Evolutionary conservation across 2,888 invertebrate genomes (phyloP).

Genomic region (Ptychoptera contaminata): DNA sequence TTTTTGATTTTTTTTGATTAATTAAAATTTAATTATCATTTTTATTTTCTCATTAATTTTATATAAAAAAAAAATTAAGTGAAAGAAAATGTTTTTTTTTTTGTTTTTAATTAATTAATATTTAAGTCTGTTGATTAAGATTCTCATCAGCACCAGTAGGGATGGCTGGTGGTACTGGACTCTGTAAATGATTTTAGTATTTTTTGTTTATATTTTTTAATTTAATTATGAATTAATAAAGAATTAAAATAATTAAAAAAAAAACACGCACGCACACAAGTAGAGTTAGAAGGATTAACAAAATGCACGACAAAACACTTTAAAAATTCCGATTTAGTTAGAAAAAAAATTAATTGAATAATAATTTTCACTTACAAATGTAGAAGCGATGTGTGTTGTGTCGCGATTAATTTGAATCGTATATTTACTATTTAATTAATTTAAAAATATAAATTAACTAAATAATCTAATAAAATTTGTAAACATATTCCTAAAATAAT

Average conservation of each 20-base stretch:
- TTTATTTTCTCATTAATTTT: slow-evolving; percentile 3
- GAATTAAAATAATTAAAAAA: slow-evolving; percentile 11
- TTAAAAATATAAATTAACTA: slow-evolving; percentile 12
- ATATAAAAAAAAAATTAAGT: slow-evolving; percentile 7
- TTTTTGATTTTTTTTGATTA: slow-evolving; percentile 1
- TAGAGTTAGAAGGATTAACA: slow-evolving; percentile 12
- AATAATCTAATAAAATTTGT: slow-evolving; percentile 17
- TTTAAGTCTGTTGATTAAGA: slow-evolving; percentile 49
- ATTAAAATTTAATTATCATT: background rate
- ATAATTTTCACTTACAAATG: slow-evolving; percentile 8
- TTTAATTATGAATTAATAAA: slow-evolving; percentile 9
- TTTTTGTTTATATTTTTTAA: slow-evolving; percentile 7
- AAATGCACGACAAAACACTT: slow-evolving; percentile 13
- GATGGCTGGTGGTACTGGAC: slow-evolving; percentile 48
- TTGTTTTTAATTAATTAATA: slow-evolving; percentile 1
- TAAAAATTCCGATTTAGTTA: too few relatives aligned
- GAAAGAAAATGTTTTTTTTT: slow-evolving; percentile 7
- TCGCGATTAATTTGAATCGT: background rate
- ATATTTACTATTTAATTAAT: slow-evolving; percentile 2
- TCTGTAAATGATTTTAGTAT: slow-evolving; percentile 33
- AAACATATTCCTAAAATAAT: slow-evolving; percentile 14
- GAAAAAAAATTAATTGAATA: too few relatives aligned
- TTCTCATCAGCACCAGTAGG: slow-evolving; percentile 55
- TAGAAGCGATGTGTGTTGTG: slow-evolving; percentile 9
- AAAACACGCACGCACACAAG: slow-evolving; percentile 15